Base-by-base conservation (phyloP, 37 sponge, comb jelly and placozoan species). In the Beroe forskalii region DNA sequence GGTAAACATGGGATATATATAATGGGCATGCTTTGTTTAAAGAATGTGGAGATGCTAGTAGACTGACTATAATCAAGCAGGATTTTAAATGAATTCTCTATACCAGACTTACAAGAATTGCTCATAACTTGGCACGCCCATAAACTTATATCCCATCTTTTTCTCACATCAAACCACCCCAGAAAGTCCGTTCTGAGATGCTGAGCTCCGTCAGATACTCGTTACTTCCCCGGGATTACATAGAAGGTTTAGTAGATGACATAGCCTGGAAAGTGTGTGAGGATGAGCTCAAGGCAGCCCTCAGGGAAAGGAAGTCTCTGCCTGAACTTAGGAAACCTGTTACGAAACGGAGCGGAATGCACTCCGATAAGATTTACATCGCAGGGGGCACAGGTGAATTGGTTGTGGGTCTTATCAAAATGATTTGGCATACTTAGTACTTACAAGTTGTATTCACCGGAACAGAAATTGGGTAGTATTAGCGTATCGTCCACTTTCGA, bases 351-450 rank as follows among this genome's bases (percentile, higher is more conserved):
- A 41, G 30, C 1, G 86, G 86, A 39, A 80, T 80, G 86, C 55
- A 44, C 42, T 17, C 20, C 9, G 48, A 44, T 24, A 80, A 80
- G 55, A 80, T 80, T 24, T 80, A 80, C 55, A 25, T 80, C 44
- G 86, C 86, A 35, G 86, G 86, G n/a, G 86, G 86, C 2, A 37
- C 86, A 44, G 86, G 86, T 72, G 27, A 9, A 55, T n/a, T n/a
- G n/a, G n/a, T n/a, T n/a, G n/a, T n/a, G n/a, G n/a, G n/a, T n/a
- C n/a, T n/a, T n/a, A n/a, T n/a, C n/a, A n/a, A n/a, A n/a, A n/a
- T n/a, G n/a, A n/a, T n/a, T n/a, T n/a, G n/a, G n/a, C n/a, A n/a
- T n/a, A n/a, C n/a, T n/a, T n/a, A n/a, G n/a, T n/a, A n/a, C n/a
- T n/a, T n/a, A n/a, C n/a, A n/a, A n/a, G n/a, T n/a, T n/a, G n/a